Conservation (phyloP, 2,888 invertebrate species). For the Dendrolimus pini region DNA sequence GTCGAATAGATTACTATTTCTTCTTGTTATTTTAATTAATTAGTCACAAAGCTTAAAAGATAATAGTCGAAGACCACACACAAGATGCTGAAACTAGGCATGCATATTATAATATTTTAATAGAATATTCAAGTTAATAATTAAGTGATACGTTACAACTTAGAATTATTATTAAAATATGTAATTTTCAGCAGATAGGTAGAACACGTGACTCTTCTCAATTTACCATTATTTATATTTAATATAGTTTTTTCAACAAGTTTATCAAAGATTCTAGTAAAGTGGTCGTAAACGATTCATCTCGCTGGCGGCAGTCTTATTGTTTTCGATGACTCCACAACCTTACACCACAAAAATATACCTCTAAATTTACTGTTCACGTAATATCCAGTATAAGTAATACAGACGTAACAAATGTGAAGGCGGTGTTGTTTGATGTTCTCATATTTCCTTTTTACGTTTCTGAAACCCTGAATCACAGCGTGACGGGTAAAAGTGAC, state of each 20-base stretch:
- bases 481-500: no score
- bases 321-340: constrained; percentile 42
- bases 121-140: not conserved
- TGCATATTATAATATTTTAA: constrained; percentile 26
- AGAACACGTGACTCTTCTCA: not conserved
- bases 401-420: no score
- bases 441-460: no score
- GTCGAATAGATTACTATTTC: not conserved
- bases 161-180: no score
- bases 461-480: no score
- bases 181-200: not conserved
- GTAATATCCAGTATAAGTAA: no score
- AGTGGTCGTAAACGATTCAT: constrained; percentile 18
- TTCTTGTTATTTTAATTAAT: constrained; percentile 3
- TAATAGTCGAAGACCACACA: constrained; percentile 48
- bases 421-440: no score
- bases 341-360: constrained; percentile 21
- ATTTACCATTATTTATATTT: not conserved
- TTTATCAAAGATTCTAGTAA: constrained; percentile 17
- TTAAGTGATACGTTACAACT: not conserved
- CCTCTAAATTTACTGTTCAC: constrained; percentile 4
- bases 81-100: constrained; percentile 28
- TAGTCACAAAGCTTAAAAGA: constrained; percentile 18
- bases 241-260: constrained; percentile 8
- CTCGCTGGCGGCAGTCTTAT: constrained; percentile 31